These are phyloP conservation scores for Speoplatyrhinus poulsoni DNA, from an alignment of 2,113 vertebrate genomes.

Conservation along the genomic window DNA sequence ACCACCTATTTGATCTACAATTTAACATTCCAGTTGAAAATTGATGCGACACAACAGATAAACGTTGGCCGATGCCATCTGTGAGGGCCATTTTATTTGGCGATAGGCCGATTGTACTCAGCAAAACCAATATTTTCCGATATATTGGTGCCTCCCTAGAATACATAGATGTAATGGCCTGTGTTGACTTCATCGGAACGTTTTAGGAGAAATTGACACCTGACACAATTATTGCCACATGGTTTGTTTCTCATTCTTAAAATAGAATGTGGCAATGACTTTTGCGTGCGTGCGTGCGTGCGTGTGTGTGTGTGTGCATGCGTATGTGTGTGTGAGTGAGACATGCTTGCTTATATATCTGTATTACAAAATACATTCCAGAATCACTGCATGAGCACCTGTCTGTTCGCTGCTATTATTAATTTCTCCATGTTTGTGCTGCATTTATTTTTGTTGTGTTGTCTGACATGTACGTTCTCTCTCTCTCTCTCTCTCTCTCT, in stretches of 20 bases:
- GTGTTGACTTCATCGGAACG: neutral
- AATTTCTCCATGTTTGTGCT: constrained; percentile 41
- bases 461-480: constrained; percentile 56
- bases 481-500: constrained; percentile 65
- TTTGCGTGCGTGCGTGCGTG: neutral
- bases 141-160: too few relatives aligned
- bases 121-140: too few relatives aligned
- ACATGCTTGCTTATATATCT: neutral
- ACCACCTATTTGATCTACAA: too few relatives aligned
- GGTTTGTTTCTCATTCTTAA: neutral
- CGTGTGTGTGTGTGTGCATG: neutral
- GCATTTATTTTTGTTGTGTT: constrained; percentile 64
- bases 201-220: too few relatives aligned
- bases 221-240: neutral
- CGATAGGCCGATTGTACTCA: too few relatives aligned
- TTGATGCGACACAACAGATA: too few relatives aligned
- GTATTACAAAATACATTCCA: constrained; percentile 23
- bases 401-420: constrained; percentile 48
- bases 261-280: neutral
- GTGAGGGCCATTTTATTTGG: too few relatives aligned
- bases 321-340: neutral
- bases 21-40: too few relatives aligned
- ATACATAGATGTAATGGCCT: neutral
- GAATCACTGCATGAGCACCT: constrained; percentile 50
- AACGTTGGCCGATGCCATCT: too few relatives aligned